Conservation (phyloP, 2,888 invertebrate species). For the Pachydiplax longipennis region DNA sequence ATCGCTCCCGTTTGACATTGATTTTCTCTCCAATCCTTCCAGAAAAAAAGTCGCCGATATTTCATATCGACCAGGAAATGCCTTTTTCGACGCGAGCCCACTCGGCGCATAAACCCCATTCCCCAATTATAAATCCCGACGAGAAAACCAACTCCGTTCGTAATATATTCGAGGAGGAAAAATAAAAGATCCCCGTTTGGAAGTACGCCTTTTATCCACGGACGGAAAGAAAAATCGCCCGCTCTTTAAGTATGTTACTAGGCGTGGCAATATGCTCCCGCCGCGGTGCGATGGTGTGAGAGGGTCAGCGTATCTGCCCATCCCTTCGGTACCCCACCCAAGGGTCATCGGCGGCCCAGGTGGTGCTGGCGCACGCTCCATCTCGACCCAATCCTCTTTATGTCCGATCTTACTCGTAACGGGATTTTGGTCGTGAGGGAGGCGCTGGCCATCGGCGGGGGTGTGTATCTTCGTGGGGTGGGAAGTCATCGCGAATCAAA, state of each 20-base stretch:
- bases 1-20: no score
- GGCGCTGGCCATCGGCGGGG: not conserved
- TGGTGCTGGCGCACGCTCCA: not conserved
- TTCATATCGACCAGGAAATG: no score
- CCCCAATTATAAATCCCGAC: no score
- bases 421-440: not conserved
- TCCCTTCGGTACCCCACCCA: not conserved
- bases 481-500: not conserved
- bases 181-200: no score
- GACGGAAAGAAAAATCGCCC: not conserved
- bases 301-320: not conserved
- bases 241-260: not conserved
- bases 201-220: no score
- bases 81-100: no score
- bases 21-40: no score
- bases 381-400: not conserved
- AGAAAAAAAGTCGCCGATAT: no score
- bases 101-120: no score
- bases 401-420: not conserved
- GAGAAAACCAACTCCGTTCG: no score
- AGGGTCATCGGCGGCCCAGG: not conserved
- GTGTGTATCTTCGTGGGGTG: not conserved
- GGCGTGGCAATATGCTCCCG: not conserved
- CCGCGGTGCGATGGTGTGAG: not conserved
- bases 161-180: no score